These are phyloP conservation scores for Oreochromis mossambicus DNA, from an alignment of 2,797 vertebrate species.

Conservation along the genomic window DNA sequence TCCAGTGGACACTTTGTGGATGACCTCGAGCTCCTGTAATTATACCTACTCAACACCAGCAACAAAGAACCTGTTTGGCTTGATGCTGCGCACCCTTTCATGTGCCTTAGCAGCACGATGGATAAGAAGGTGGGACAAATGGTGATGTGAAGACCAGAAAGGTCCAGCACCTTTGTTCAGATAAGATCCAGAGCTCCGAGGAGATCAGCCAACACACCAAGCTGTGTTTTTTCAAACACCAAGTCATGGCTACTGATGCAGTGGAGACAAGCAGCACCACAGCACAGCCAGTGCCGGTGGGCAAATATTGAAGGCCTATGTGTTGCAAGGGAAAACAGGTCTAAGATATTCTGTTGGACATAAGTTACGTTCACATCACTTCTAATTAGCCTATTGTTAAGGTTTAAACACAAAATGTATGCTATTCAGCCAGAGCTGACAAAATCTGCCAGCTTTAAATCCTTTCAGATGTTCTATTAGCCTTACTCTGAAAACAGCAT, in stretches of 20 bases:
- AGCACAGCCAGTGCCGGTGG: rapidly evolving
- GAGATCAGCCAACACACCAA: not conserved
- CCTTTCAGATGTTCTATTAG: not conserved
- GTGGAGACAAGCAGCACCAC: not conserved
- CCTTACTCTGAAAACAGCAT: not conserved
- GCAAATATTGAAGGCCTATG: rapidly evolving
- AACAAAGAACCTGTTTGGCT: not conserved
- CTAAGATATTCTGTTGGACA: not conserved
- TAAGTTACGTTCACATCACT: rapidly evolving
- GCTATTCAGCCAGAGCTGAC: not conserved
- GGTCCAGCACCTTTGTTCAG: not conserved
- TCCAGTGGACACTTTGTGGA: not conserved
- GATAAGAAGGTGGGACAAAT: rapidly evolving
- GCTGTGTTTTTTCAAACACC: rapidly evolving
- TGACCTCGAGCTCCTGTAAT: not conserved
- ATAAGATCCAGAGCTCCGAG: rapidly evolving
- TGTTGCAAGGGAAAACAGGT: rapidly evolving
- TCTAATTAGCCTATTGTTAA: not conserved
- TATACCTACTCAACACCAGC: not conserved
- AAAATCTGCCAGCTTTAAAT: not conserved
- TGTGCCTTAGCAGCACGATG: not conserved
- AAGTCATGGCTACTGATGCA: not conserved
- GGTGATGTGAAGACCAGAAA: rapidly evolving
- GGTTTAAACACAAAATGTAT: not conserved
- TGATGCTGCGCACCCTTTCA: not conserved